A percentile compares a stretch with the other conserved stretches of the same genome.
These are phyloP conservation scores for Prunella fulvescens DNA, from an alignment of 2,113 vertebrate genomes.

Conservation along the genomic window DNA sequence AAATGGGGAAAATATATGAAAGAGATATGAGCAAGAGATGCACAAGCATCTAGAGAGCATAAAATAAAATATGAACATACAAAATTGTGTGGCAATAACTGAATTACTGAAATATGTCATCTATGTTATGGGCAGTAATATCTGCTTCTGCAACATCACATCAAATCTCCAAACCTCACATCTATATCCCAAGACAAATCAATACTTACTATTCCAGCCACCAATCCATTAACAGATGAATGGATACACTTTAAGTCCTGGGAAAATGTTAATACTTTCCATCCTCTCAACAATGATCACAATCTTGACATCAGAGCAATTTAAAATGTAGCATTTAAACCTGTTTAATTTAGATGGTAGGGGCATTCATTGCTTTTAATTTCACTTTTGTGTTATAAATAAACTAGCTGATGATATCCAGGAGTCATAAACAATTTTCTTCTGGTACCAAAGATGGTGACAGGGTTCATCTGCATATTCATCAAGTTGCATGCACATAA, in stretches of 20 bases:
- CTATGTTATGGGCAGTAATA: not conserved
- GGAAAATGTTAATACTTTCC: conserved; percentile 36
- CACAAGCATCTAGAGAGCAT: not conserved
- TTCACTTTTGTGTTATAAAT: conserved; percentile 52
- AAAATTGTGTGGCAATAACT: not conserved
- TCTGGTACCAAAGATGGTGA: conserved; percentile 41
- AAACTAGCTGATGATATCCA: conserved; percentile 32
- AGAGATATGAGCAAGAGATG: not conserved
- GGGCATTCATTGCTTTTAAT: conserved; percentile 30
- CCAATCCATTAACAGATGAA: not conserved
- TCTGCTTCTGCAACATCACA: not conserved
- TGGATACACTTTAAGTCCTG: not conserved
- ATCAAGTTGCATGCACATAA: conserved; percentile 1
- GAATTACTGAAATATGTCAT: not conserved
- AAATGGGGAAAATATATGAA: not conserved
- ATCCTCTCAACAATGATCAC: not conserved
- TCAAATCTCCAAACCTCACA: not conserved
- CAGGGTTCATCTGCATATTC: conserved; percentile 38
- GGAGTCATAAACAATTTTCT: conserved; percentile 49
- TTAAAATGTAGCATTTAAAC: conserved; percentile 6
- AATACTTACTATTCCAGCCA: not conserved
- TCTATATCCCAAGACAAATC: not conserved
- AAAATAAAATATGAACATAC: not conserved
- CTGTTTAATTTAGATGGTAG: conserved; percentile 39
- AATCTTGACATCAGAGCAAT: conserved; percentile 18